These are phyloP conservation scores for Euzetes globulus DNA, from an alignment of 2,888 invertebrate species.

Conservation along the genomic window DNA sequence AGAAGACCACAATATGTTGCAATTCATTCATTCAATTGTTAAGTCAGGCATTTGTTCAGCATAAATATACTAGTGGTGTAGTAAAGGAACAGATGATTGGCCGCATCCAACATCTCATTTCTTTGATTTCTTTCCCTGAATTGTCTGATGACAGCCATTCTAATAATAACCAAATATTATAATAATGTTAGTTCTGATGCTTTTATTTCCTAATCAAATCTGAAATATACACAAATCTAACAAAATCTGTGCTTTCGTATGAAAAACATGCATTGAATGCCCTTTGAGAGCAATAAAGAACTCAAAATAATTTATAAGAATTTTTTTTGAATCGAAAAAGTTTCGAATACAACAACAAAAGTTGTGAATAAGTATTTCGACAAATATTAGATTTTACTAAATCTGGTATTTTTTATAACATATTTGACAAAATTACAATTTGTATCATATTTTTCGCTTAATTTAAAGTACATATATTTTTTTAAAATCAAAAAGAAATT, in stretches of 20 bases:
- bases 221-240: neutral
- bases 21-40: neutral
- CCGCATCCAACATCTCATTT: neutral
- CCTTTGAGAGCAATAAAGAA: neutral
- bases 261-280: neutral
- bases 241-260: neutral
- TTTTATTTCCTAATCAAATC: neutral
- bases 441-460: too few species aligned
- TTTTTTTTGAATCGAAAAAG: neutral
- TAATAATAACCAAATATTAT: slow-evolving; percentile 12
- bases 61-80: neutral
- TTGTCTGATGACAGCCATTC: slow-evolving; percentile 10
- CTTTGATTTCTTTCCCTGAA: neutral
- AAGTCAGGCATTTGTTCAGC: too few species aligned
- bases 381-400: too few species aligned
- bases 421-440: too few species aligned
- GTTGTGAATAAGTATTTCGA: too few species aligned
- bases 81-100: neutral
- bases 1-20: slow-evolving; percentile 17
- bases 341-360: too few species aligned
- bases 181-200: neutral
- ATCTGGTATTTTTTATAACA: too few species aligned
- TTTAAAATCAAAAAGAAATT: too few species aligned
- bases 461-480: too few species aligned
- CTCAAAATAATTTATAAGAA: neutral